Conservation (phyloP, 2,797 vertebrate species). For the Bradypodion ventrale region DNA sequence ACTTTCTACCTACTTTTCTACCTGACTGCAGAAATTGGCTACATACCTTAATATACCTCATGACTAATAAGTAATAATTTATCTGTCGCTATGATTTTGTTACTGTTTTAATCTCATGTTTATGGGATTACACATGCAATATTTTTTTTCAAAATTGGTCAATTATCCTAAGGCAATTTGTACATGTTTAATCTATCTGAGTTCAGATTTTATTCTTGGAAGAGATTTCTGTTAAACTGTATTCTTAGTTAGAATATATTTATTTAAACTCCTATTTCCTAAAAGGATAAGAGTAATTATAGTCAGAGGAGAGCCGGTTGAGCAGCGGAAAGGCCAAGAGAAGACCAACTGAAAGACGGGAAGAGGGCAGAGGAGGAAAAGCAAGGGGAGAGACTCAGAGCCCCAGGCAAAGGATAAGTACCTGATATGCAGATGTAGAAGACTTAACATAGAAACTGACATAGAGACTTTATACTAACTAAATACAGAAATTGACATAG, state of each 20-base stretch:
- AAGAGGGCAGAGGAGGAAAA: no score
- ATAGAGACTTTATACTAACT: no score
- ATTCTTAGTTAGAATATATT: neutral
- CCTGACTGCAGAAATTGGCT: slow-evolving; percentile 20
- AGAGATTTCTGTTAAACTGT: neutral
- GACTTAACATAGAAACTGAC: no score
- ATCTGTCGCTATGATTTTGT: neutral
- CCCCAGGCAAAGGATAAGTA: no score
- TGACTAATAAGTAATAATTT: slow-evolving; percentile 31
- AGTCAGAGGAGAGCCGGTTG: no score
- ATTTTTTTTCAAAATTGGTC: neutral
- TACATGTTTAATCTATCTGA: neutral
- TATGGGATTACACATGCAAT: neutral
- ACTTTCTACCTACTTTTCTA: neutral
- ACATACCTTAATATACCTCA: neutral
- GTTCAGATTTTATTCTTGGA: neutral
- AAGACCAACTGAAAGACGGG: no score
- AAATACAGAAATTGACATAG: no score
- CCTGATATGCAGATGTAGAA: no score
- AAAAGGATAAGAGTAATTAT: no score
- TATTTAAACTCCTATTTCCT: slow-evolving; percentile 11
- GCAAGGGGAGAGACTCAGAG: no score
- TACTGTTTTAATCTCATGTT: neutral
- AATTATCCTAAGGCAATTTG: slow-evolving; percentile 2
- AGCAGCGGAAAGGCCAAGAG: no score